phyloP scores from a whole-genome alignment of 2,888 invertebrate genomes.

The Spilosoma lubricipeda region DNA sequence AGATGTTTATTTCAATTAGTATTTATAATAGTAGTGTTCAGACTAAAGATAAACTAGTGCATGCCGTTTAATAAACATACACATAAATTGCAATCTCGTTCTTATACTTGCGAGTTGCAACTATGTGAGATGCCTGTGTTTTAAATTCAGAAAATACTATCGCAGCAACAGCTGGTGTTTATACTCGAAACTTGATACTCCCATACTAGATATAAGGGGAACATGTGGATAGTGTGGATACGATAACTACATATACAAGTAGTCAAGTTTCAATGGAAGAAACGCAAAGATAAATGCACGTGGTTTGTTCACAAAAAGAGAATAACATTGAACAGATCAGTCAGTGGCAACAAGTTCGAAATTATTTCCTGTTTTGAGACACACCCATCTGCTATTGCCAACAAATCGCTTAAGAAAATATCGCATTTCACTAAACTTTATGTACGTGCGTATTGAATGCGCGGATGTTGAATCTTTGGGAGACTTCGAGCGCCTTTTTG shows the following conservation, averaged over 20 bases:
- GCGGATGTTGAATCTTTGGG: conserved; percentile 76
- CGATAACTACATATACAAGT: conserved; percentile 67
- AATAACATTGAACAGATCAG: conserved; percentile 61
- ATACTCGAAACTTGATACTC: conserved; percentile 60
- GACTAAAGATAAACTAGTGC: conserved; percentile 29
- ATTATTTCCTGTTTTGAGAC: conserved; percentile 78
- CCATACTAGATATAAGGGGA: conserved; percentile 44
- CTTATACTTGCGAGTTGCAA: conserved; percentile 39
- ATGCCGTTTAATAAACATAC: conserved; percentile 18
- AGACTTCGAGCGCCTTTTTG: conserved; percentile 72
- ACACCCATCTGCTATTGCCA: conserved; percentile 79
- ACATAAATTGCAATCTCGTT: conserved; percentile 42
- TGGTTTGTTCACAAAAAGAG: conserved; percentile 61
- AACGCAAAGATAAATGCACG: conserved; percentile 60
- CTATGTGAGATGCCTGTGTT: conserved; percentile 35
- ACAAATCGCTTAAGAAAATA: conserved; percentile 82
- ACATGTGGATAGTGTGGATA: conserved; percentile 50
- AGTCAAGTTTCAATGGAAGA: conserved; percentile 65
- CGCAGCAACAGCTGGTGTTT: conserved; percentile 54
- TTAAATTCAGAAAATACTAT: conserved; percentile 52
- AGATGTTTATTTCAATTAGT: conserved; percentile 11
- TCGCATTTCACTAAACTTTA: conserved; percentile 77
- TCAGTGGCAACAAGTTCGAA: conserved; percentile 77
- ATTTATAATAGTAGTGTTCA: conserved; percentile 13
- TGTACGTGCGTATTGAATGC: conserved; percentile 63